Conservation (phyloP, 2,113 vertebrate genomes). For the Thunnus thynnus region DNA sequence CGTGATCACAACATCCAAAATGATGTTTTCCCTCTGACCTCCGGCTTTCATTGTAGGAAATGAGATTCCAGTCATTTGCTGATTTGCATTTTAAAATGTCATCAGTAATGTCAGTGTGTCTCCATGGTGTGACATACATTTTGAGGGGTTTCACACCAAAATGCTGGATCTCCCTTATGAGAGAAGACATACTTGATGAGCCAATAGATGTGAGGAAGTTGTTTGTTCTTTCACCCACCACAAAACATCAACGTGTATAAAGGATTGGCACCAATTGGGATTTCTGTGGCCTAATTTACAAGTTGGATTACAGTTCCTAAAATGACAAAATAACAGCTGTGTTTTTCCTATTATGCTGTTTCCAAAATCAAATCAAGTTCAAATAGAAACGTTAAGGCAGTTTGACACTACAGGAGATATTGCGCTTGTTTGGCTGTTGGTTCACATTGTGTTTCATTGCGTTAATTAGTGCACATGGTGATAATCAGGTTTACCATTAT, state of each 20-base stretch:
- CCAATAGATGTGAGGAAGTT: not conserved
- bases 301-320: not conserved
- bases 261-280: not conserved
- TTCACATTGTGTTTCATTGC: not conserved
- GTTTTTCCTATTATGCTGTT: not conserved
- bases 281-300: no score
- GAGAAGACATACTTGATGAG: not conserved
- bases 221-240: no score
- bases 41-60: not conserved
- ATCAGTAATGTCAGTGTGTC: conserved; percentile 39
- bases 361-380: not conserved
- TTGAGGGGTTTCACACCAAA: not conserved
- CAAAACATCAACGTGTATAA: no score
- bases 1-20: not conserved
- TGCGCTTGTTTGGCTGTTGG: not conserved
- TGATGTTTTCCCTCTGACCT: not conserved
- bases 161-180: not conserved
- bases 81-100: conserved; percentile 37
- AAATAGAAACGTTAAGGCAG: not conserved
- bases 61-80: conserved; percentile 6
- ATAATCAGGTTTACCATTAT: not conserved
- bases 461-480: not conserved
- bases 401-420: not conserved
- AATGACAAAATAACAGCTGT: not conserved
- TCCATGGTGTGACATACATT: conserved; percentile 1